A percentile compares a stretch with the other conserved stretches of the same genome.
These are phyloP conservation scores for Lasioglossum villosulum DNA, from an alignment of 2,888 invertebrate species.

Conservation along the genomic window DNA sequence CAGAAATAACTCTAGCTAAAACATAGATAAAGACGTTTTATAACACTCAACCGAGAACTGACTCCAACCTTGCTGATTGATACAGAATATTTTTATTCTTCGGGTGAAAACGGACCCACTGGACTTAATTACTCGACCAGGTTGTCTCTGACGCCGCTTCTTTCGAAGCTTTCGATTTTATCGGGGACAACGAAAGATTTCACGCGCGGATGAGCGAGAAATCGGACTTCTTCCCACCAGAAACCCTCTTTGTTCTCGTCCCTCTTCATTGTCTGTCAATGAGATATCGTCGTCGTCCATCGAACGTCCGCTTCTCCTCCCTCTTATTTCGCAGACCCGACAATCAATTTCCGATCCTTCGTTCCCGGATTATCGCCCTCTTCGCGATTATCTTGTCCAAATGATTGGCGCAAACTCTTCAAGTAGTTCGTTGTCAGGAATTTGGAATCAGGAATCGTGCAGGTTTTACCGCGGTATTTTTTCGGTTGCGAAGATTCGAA, in stretches of 20 bases:
- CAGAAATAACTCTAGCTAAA: too few relatives aligned
- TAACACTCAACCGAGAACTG: too few relatives aligned
- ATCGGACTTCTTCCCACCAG: constrained; percentile 9
- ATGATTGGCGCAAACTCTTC: neutral
- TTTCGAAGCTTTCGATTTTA: constrained; percentile 12
- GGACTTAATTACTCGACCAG: neutral
- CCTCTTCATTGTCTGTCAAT: constrained; percentile 24
- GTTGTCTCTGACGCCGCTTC: neutral
- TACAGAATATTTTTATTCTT: too few relatives aligned
- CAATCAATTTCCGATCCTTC: constrained; percentile 22
- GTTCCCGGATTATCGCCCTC: neutral
- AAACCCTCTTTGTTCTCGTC: constrained; percentile 20
- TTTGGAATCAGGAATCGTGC: too few relatives aligned
- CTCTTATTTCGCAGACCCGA: constrained; percentile 23
- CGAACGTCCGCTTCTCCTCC: neutral
- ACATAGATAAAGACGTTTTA: too few relatives aligned
- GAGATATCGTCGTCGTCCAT: constrained; percentile 15
- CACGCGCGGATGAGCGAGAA: constrained; percentile 29
- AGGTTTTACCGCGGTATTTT: too few relatives aligned
- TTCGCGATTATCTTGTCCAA: neutral
- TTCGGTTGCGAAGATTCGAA: too few relatives aligned
- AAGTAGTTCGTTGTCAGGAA: neutral
- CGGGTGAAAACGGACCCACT: too few relatives aligned
- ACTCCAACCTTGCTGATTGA: too few relatives aligned
- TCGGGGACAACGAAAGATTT: constrained; percentile 28